phyloP scores from a whole-genome alignment of 2,888 invertebrate genomes.

The Torymus tubicola region DNA sequence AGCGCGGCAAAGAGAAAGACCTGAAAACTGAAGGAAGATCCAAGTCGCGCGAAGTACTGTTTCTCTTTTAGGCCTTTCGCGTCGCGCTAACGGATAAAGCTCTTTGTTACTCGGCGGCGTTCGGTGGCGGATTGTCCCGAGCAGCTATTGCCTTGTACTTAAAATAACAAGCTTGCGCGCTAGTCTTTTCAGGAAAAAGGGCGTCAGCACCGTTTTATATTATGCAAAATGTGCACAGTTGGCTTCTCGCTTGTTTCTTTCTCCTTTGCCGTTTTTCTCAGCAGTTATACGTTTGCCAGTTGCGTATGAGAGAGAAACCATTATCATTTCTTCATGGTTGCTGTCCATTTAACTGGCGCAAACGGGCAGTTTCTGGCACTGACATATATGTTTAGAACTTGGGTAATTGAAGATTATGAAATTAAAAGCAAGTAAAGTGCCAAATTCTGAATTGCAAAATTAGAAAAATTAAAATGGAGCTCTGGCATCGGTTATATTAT shows the following conservation, averaged over 20 bases:
- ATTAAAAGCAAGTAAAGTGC: no score
- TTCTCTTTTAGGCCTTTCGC: not conserved
- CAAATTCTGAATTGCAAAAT: no score
- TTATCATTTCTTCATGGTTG: no score
- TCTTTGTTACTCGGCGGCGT: conserved; percentile 24
- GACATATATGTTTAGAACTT: no score
- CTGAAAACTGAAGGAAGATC: no score
- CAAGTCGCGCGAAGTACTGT: no score
- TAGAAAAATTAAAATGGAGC: no score
- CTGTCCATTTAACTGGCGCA: no score
- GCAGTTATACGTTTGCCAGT: not conserved
- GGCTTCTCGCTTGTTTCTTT: not conserved
- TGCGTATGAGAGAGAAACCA: not conserved
- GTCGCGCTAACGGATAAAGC: conserved; percentile 21
- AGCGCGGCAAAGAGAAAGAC: no score
- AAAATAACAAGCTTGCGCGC: conserved; percentile 29
- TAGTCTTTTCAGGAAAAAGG: conserved; percentile 11
- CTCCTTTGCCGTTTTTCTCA: not conserved
- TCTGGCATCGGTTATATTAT: no score
- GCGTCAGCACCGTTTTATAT: conserved; percentile 6
- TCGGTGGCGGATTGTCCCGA: conserved; percentile 8
- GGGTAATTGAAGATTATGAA: no score
- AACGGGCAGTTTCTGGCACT: no score
- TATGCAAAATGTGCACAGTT: conserved; percentile 11
- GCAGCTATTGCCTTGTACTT: conserved; percentile 8